Base-by-base conservation (phyloP, 2,888 invertebrate species). In the Syrphus vitripennis region DNA sequence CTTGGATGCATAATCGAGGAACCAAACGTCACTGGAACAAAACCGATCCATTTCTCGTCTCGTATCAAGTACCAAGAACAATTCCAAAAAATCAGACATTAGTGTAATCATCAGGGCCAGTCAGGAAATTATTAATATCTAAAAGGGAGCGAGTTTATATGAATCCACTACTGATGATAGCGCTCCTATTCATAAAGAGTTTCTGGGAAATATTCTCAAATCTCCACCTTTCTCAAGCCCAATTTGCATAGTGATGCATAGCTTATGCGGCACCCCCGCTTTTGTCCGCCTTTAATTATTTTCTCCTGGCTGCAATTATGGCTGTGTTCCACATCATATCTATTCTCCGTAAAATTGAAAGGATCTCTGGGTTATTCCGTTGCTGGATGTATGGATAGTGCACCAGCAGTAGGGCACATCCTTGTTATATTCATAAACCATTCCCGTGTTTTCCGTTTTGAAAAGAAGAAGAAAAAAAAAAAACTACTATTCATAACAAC, bases 391-490 rank as follows among this genome's bases (percentile, higher is more conserved):
- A 6, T 31, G 48, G n/a, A 70, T 63, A 57, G n/a, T 74, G 40
- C 72, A 74, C 53, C 61, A 55, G 65, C 21, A 78, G 69, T 82
- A 74, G 82, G 86, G 72, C 81, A 50, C 67, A 86, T 82, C 53
- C 84, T 77, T 81, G 77, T 82, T 86, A 82, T 86, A 82, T 86
- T 86, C 82, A 86, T 86, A 82, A 82, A 69, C 81, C 67, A 78
- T 86, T 82, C 50, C 24, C 72, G 55, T 81, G 86, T 74, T 69
- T 77, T 57, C 55, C 55, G 42, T 70, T 70, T 24, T 16, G 37
- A 78, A 69, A 83, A 19, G 7, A 45, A 14, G 19, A 45, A 3
- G 2, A 59, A 21, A 37, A 34, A 6, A 34, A 34, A 19, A 24
- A 59, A 34, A 34, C 31, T 63, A 45, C 53, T 69, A 34, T 59